Percentiles rank a stretch among this genome's conserved stretches.
These are phyloP conservation scores for Semaprochilodus insignis DNA, from an alignment of 2,797 vertebrate species.

Conservation along the genomic window DNA sequence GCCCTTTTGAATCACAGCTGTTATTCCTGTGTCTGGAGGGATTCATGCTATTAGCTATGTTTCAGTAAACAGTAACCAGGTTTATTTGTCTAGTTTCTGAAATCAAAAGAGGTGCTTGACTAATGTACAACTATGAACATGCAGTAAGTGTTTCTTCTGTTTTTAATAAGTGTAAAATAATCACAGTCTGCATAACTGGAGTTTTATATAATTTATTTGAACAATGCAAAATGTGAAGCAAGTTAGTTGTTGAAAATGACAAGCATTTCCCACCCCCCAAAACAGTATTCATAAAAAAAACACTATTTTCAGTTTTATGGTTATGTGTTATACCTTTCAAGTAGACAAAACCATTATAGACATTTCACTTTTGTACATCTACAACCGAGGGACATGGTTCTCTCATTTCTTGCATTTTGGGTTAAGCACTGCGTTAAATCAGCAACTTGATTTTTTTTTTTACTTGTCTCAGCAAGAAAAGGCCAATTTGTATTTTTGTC, in stretches of 20 bases:
- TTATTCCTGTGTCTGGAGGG: no score
- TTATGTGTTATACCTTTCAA: not conserved
- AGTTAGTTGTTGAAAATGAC: not conserved
- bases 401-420: not conserved
- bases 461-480: not conserved
- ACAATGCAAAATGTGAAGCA: slow-evolving; percentile 27
- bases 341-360: not conserved
- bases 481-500: not conserved
- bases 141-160: not conserved
- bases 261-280: not conserved
- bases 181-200: not conserved
- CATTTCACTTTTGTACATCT: not conserved
- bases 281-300: not conserved
- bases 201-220: slow-evolving; percentile 29
- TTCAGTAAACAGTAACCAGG: no score
- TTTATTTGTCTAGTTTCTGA: not conserved
- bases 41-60: no score
- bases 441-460: not conserved
- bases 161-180: not conserved
- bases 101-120: not conserved
- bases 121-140: not conserved
- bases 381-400: not conserved
- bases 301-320: not conserved
- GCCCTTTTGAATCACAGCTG: no score
- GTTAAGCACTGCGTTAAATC: not conserved